Conservation (phyloP, 2,113 vertebrate species). For the Indicator maculatus region DNA sequence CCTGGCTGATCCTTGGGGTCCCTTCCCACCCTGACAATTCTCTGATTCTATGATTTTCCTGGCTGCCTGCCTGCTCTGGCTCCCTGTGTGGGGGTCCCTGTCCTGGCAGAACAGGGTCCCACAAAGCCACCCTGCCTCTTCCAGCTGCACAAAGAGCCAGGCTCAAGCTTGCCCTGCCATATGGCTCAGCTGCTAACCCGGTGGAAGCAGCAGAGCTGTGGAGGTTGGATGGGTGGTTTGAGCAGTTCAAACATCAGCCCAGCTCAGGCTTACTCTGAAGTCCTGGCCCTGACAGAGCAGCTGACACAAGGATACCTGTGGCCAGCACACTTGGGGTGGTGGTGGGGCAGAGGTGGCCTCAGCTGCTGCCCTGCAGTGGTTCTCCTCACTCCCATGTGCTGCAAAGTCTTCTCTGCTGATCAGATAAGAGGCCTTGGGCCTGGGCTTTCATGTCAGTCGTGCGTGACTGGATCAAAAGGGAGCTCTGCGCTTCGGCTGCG, state of each 20-base stretch:
- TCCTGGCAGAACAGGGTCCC: not conserved
- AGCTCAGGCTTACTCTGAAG: not conserved
- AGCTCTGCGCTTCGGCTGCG: slow-evolving; percentile 13
- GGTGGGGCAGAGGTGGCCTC: not conserved
- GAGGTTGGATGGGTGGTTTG: not conserved
- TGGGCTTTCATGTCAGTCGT: slow-evolving; percentile 47
- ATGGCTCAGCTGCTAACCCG: not conserved
- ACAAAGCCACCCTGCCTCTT: rapidly evolving
- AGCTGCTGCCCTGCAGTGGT: not conserved
- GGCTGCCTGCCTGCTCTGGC: not conserved
- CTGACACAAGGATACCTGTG: rapidly evolving
- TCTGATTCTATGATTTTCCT: not conserved
- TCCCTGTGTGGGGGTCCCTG: not conserved
- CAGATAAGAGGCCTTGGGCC: slow-evolving; percentile 40
- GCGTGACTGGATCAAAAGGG: slow-evolving; percentile 56
- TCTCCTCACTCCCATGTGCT: not conserved
- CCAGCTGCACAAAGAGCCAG: not conserved
- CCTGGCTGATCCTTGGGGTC: too few relatives aligned
- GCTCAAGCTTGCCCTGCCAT: not conserved
- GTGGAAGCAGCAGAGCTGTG: not conserved
- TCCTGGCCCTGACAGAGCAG: not conserved
- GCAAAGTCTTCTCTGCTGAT: not conserved
- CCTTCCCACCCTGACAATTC: too few relatives aligned
- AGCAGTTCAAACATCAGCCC: not conserved
- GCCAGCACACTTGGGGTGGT: not conserved